A percentile compares a stretch with the other conserved stretches of the same genome.
phyloP scores from a whole-genome alignment of 2,888 invertebrate species.

The Odontocolon sp. region DNA sequence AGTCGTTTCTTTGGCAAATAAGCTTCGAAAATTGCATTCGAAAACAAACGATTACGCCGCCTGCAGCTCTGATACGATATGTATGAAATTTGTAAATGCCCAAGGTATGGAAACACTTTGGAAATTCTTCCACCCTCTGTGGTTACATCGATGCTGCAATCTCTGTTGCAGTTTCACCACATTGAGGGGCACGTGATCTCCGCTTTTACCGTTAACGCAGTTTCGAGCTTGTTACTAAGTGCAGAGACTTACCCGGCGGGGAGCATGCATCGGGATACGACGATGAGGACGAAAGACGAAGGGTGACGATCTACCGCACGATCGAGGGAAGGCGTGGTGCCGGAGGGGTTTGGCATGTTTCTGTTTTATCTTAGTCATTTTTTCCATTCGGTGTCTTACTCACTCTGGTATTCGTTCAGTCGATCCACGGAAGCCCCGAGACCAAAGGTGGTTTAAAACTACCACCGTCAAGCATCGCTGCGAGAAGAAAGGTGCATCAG shows the following conservation, averaged over 20 bases:
- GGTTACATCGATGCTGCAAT: constrained; percentile 34
- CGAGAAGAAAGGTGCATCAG: background rate
- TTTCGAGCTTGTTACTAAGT: constrained; percentile 6
- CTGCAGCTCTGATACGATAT: constrained; percentile 31
- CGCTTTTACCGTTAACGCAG: constrained; percentile 22
- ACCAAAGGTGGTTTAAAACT: constrained; percentile 20
- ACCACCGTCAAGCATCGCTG: background rate
- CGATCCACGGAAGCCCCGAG: background rate
- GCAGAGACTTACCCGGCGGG: constrained; percentile 1
- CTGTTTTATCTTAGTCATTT: constrained; percentile 7
- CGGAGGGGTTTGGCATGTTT: constrained; percentile 22
- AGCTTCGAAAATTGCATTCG: background rate
- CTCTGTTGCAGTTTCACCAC: constrained; percentile 15
- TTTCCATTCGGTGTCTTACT: constrained; percentile 13
- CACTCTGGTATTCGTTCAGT: background rate
- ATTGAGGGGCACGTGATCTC: background rate
- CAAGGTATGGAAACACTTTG: constrained; percentile 23
- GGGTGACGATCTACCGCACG: constrained; percentile 44
- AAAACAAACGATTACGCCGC: background rate
- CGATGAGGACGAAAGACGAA: constrained; percentile 42
- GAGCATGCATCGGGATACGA: constrained; percentile 33
- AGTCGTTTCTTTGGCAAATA: constrained; percentile 23
- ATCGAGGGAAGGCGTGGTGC: constrained; percentile 3
- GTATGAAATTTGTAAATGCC: constrained; percentile 30
- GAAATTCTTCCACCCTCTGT: constrained; percentile 38